Percentiles rank a stretch among this genome's conserved stretches.
These are phyloP conservation scores for Chloebia gouldiae DNA, from an alignment of 2,113 vertebrate genomes.

Conservation along the genomic window DNA sequence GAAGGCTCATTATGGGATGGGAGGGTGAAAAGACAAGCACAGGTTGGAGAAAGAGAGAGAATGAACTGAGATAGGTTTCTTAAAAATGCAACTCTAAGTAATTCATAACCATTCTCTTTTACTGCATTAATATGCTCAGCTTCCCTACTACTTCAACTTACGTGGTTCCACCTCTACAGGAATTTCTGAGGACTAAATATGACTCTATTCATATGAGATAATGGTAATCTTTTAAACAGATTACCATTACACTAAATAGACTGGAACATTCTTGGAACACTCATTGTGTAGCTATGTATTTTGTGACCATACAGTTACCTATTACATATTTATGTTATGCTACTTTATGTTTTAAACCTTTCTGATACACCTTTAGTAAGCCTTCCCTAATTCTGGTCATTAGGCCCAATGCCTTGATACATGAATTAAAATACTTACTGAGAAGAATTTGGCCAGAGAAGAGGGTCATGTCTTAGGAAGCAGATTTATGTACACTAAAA, in stretches of 20 bases:
- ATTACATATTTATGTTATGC: background rate
- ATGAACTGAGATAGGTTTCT: background rate
- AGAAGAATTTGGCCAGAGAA: background rate
- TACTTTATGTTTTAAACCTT: background rate
- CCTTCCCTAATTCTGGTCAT: background rate
- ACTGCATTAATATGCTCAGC: background rate
- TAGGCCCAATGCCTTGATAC: background rate
- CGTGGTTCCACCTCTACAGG: background rate
- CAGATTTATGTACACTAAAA: background rate
- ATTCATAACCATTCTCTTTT: background rate
- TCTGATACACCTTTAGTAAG: background rate
- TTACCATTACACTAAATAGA: background rate
- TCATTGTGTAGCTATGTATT: background rate
- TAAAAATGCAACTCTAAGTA: background rate
- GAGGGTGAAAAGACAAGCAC: background rate
- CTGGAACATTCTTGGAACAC: background rate
- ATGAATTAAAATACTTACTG: background rate
- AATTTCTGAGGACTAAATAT: background rate
- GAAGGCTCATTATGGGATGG: background rate
- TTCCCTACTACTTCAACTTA: background rate
- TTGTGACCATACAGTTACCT: background rate
- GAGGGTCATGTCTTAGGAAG: background rate
- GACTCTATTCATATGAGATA: background rate
- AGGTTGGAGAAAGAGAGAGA: background rate
- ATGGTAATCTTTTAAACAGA: background rate